Evolutionary conservation across 2,797 vertebrate species (phyloP).

Genomic region (Discoglossus pictus): DNA sequence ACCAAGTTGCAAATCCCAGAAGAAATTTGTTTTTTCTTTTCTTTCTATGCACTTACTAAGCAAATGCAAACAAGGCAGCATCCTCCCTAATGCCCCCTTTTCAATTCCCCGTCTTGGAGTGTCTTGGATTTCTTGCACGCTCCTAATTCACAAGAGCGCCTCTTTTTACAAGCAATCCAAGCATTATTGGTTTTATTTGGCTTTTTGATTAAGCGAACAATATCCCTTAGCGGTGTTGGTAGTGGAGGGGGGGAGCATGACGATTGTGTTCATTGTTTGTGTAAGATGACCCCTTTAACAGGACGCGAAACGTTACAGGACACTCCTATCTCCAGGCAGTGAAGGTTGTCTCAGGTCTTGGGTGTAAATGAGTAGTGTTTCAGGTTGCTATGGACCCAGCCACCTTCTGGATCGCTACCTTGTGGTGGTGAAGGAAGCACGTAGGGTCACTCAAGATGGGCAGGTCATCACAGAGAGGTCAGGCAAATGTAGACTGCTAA

Average conservation of each 20-base stretch:
- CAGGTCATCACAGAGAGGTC: too few relatives aligned
- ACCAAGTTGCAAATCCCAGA: conserved; percentile 2
- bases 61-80: conserved; percentile 13
- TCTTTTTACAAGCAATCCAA: conserved; percentile 11
- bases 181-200: conserved; percentile 27
- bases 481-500: too few relatives aligned
- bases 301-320: conserved; percentile 61
- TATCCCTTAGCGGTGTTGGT: conserved; percentile 11
- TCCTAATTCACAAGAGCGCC: conserved; percentile 18
- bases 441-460: too few relatives aligned
- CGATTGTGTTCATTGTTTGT: conserved; percentile 57
- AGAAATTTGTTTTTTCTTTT: conserved; percentile 12
- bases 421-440: too few relatives aligned
- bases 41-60: conserved; percentile 6
- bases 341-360: conserved; percentile 65
- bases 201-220: conserved; percentile 36
- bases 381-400: conserved; percentile 55
- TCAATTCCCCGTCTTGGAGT: neutral
- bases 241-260: conserved; percentile 38
- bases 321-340: conserved; percentile 52
- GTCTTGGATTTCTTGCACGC: conserved; percentile 15
- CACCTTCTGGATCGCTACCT: neutral
- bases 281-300: conserved; percentile 60
- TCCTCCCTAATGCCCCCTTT: neutral
- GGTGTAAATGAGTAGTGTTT: conserved; percentile 65